Evolutionary conservation across 2,888 invertebrate genomes (phyloP), one percentile per base, ranked within the genome.

Genomic region (Schrankia costaestrigalis): DNA sequence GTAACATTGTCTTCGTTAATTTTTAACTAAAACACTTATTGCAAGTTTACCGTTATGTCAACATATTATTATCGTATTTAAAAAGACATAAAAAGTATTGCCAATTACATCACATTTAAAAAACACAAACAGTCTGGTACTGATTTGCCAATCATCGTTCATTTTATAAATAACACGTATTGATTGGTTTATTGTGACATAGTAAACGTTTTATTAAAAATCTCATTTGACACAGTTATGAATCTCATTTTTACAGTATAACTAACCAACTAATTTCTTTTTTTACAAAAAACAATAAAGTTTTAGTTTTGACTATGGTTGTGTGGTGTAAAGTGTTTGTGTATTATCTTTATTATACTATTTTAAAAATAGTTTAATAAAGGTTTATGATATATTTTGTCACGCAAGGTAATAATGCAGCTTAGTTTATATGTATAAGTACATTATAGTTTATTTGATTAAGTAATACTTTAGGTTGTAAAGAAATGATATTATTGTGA

Each of bases 301-400:
- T 31, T 35, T 6, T 25, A 24, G 11, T 22, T 35, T 12, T 9
- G 22, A 13, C 27, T 5, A 31, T 6, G 25, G 32, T 40, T 39
- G 21, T 39, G 26, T n/a, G n/a, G n/a, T n/a, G n/a, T n/a, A n/a
- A n/a, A n/a, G n/a, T n/a, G n/a, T n/a, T n/a, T n/a, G n/a, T n/a
- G n/a, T n/a, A n/a, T n/a, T n/a, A 60, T 72, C 77, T 84, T 82
- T 82, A 76, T 77, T 72, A 57, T 66, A 77, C 84, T 85, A 85
- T 85, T 85, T 81, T 41, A 70, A 56, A 82, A 84, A 84, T 84
- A 85, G 85, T 81, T 66, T 48, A 52, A 69, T 81, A 76, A 83
- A 81, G 82, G 43, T 67, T 42, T 67, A 65, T 36, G 26, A 12
- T 39, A 53, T 59, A 53, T 54, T 52, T 54, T 55, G 56, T 46